Percentiles rank a stretch among this genome's conserved stretches.
phyloP scores from a whole-genome alignment of 2,888 invertebrate species.

The Tridacna gigas region DNA sequence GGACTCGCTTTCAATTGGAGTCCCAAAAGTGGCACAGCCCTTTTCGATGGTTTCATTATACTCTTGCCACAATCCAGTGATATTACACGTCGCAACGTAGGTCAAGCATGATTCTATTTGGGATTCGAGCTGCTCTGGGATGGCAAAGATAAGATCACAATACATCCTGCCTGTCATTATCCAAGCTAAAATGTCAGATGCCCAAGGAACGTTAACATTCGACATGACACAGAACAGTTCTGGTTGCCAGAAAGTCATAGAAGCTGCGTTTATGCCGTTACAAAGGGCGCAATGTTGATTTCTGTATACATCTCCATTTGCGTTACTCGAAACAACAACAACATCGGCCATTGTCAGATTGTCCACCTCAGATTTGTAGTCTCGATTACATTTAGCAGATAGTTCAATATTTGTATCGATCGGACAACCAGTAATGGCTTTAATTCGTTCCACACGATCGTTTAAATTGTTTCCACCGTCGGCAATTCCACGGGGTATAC shows the following conservation, averaged over 20 bases:
- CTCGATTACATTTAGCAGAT: background rate
- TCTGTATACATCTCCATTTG: background rate
- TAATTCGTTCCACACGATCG: conserved; percentile 14
- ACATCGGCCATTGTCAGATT: background rate
- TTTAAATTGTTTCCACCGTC: background rate
- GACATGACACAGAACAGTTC: background rate
- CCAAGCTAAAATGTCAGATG: background rate
- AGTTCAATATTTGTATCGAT: background rate
- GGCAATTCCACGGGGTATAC: conserved; percentile 11
- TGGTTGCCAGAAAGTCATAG: conserved; percentile 2
- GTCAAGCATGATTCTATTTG: background rate
- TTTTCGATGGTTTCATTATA: conserved; percentile 3
- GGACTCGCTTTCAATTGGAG: background rate
- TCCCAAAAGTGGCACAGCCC: background rate
- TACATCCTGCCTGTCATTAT: background rate
- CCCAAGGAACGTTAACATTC: background rate
- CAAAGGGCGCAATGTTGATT: conserved; percentile 12
- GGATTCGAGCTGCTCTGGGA: background rate
- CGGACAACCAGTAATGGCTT: background rate
- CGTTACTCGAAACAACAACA: background rate
- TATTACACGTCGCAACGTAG: conserved; percentile 5
- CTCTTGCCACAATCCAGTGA: background rate
- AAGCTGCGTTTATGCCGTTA: background rate
- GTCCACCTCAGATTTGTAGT: background rate
- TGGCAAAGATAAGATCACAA: conserved; percentile 2